Base-by-base conservation (phyloP, 2,888 invertebrate genomes). In the Villa cingulata region DNA sequence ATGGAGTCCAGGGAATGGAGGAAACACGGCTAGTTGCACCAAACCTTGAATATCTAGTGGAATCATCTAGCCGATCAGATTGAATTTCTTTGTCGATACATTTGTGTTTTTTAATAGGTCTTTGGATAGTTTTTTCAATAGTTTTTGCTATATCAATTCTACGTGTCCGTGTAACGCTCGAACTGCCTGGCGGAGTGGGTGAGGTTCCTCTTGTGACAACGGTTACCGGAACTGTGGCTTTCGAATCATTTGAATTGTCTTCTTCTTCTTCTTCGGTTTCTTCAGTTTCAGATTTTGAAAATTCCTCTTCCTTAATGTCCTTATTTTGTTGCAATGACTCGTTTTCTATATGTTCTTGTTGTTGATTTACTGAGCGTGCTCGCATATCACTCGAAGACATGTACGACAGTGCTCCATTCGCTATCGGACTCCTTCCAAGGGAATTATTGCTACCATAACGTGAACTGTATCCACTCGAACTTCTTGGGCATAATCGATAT, bases 191-290 rank as follows among this genome's bases (percentile, higher is more conserved):
- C 4, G 82, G 80, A 0, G 82, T 83, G 1, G 87, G 87, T 17
- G 87, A 88, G 1, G 87, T 87, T 27, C 81, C 81, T 49, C 87
- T 73, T 1, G 84, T 84, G 4, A 84, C 73, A 44, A 86, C 77
- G 5, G 74, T 73, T 4, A 87, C 63, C 4, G 77, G 69, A 37
- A 74, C 63, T 43, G 65, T 64, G 49, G 68, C 65, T 46, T 66
- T 65, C 23, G 51, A 2, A 27, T 19, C 43, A 20, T 1, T 19
- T 2, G 5, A 17, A 27, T 14, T 23, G 7, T 52, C 48, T 4
- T 55, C 55, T 37, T 49, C 51, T 34, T 50, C 57, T 48, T 60
- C 56, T 42, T 57, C 29, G 9, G 9, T 14, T 66, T 67, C 32
- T 65, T 63, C 47, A 45, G 48, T 34, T 40, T 36, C 47, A 0